These are phyloP conservation scores for Amblyraja radiata DNA, from an alignment of 2,797 vertebrate species.

Conservation along the genomic window DNA sequence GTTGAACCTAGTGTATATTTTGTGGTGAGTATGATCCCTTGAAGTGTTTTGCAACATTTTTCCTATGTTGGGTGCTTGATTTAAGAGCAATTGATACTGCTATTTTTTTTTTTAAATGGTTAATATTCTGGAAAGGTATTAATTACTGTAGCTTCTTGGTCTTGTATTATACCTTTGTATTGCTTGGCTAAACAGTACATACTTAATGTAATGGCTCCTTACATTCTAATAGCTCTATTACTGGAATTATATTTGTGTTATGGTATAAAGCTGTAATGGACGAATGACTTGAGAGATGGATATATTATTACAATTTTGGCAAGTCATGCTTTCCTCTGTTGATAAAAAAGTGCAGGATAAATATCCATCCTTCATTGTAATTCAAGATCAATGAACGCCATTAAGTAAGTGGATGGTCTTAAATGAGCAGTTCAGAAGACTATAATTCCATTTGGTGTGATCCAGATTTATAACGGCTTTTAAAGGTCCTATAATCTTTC, in stretches of 20 bases:
- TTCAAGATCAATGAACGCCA: background rate
- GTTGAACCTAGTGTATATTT: background rate
- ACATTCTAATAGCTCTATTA: background rate
- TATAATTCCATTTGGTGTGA: background rate
- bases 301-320: background rate
- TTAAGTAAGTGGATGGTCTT: background rate
- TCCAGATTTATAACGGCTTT: background rate
- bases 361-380: background rate
- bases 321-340: background rate
- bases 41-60: background rate
- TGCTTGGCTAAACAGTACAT: background rate
- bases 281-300: background rate
- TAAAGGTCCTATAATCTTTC: background rate
- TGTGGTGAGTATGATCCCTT: background rate
- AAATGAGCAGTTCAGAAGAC: background rate
- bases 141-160: background rate
- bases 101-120: background rate
- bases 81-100: background rate
- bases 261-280: background rate
- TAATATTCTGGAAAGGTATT: background rate
- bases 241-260: background rate
- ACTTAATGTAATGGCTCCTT: background rate
- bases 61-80: background rate
- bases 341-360: background rate
- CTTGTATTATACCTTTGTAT: background rate